Evolutionary conservation across 2,888 invertebrate genomes (phyloP).

Genomic region (Agrotis clavis): DNA sequence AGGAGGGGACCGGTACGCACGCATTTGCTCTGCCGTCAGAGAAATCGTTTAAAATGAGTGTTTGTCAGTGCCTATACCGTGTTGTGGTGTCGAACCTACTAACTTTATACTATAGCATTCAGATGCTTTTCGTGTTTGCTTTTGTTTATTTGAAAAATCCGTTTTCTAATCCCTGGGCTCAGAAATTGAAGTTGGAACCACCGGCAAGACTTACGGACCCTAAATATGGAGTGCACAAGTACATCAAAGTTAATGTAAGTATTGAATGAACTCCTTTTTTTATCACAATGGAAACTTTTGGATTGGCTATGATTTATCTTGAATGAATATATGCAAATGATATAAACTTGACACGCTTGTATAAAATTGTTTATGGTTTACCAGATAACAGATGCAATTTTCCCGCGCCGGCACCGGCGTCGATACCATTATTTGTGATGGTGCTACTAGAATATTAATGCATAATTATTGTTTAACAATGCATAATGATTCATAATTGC

Average conservation of each 20-base stretch:
- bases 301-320: not conserved
- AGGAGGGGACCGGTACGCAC: constrained; percentile 31
- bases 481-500: not conserved
- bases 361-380: not conserved
- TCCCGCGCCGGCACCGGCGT: constrained; percentile 13
- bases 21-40: constrained; percentile 21
- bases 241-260: constrained; percentile 90
- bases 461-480: not conserved
- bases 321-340: not conserved
- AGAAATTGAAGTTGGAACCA: constrained; percentile 84
- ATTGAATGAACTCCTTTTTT: constrained; percentile 12
- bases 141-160: constrained; percentile 80
- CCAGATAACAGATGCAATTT: constrained; percentile 21
- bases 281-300: not conserved
- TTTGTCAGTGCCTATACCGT: constrained; percentile 66
- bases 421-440: not conserved
- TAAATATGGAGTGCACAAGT: constrained; percentile 90
- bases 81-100: constrained; percentile 73
- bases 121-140: constrained; percentile 70
- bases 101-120: constrained; percentile 72
- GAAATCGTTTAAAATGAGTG: constrained; percentile 67
- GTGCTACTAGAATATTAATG: not conserved
- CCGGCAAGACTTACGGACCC: constrained; percentile 87
- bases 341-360: constrained; percentile 6
- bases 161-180: constrained; percentile 76